Percentiles rank a stretch among this genome's conserved stretches.
Conservation (phyloP, 2,113 vertebrate species). For the Nycticebus coucang region DNA sequence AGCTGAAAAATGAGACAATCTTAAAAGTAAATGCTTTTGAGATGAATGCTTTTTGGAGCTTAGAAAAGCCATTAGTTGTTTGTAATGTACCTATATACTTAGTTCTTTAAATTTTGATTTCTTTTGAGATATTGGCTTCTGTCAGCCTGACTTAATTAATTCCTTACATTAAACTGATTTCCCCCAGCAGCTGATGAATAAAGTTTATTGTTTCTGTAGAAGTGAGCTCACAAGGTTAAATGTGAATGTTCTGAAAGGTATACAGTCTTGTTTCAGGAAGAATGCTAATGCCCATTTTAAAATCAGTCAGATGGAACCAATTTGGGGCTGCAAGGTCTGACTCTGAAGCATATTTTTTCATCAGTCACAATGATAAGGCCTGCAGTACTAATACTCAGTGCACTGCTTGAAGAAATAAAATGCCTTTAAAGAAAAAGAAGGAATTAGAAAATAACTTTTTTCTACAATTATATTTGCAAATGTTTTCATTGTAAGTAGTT, state of each 20-base stretch:
- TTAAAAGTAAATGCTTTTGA: neutral
- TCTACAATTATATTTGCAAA: slow-evolving; percentile 14
- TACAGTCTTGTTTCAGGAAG: slow-evolving; percentile 41
- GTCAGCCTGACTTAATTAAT: slow-evolving; percentile 42
- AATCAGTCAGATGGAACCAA: slow-evolving; percentile 18
- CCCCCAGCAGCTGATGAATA: neutral
- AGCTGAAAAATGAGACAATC: neutral
- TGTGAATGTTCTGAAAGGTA: slow-evolving; percentile 56
- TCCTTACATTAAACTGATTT: slow-evolving; percentile 38
- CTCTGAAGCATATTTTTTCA: slow-evolving; percentile 27
- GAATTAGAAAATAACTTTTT: slow-evolving; percentile 55
- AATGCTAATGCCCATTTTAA: slow-evolving; percentile 43
- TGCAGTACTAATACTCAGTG: neutral
- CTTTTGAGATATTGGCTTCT: neutral
- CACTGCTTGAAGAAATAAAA: slow-evolving; percentile 21
- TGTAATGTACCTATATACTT: neutral
- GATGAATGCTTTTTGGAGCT: neutral
- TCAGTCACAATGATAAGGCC: neutral
- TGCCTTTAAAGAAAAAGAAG: slow-evolving; percentile 19
- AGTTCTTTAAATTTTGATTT: slow-evolving; percentile 43
- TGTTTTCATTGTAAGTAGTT: slow-evolving; percentile 16
- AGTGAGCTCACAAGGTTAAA: slow-evolving; percentile 54
- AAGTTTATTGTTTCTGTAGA: slow-evolving; percentile 43
- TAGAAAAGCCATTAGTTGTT: neutral
- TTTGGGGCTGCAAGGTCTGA: slow-evolving; percentile 28